A percentile compares a stretch with the other conserved stretches of the same genome.
Evolutionary conservation across 37 sponge, comb jelly and placozoan species (phyloP).

Genomic region (Halichondria panicea): DNA sequence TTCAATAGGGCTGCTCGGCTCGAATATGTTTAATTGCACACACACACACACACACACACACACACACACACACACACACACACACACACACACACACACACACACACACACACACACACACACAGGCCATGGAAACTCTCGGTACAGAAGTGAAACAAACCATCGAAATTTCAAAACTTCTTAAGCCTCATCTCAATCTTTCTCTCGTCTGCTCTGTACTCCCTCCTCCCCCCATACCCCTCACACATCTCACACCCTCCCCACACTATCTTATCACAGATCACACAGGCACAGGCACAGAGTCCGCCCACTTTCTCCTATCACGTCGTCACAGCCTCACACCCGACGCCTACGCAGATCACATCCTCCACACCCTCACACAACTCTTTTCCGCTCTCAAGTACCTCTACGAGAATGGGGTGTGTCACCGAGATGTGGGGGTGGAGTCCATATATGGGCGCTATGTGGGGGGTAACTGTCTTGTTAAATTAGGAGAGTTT

Average conservation of each 20-base stretch:
- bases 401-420: slow-evolving; percentile 44
- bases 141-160: not conserved
- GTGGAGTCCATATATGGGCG: slow-evolving; percentile 14
- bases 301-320: slow-evolving; percentile 14
- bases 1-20: no score
- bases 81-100: no score
- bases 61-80: no score
- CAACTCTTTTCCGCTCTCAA: slow-evolving; percentile 53
- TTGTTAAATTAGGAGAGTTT: slow-evolving; percentile 40
- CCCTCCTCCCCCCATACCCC: slow-evolving; percentile 10
- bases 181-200: slow-evolving; percentile 18
- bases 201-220: slow-evolving; percentile 6
- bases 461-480: slow-evolving; percentile 13
- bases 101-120: no score
- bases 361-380: slow-evolving; percentile 16
- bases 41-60: no score
- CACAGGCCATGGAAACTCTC: no score
- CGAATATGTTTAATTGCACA: no score
- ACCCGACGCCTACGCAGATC: slow-evolving; percentile 28
- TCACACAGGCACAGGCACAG: not conserved
- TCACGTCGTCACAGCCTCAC: not conserved
- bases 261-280: slow-evolving; percentile 4
- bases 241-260: not conserved
- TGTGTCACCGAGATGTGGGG: slow-evolving; percentile 50
- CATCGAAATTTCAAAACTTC: not conserved